Conservation (phyloP, 2,113 vertebrate species). For the Casuarius casuarius region DNA sequence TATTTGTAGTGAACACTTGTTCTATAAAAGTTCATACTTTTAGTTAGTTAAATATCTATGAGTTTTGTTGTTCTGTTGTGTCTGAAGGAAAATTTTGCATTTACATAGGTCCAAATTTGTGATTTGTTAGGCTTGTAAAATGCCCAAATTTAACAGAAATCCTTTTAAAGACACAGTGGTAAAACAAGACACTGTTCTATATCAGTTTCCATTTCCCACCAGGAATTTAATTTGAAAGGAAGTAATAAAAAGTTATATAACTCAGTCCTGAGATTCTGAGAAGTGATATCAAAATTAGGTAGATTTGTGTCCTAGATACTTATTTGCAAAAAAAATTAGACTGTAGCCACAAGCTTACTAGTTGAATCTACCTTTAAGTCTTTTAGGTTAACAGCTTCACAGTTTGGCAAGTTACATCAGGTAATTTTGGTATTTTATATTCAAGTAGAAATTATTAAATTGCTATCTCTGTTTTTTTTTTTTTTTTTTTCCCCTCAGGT, state of each 20-base stretch:
- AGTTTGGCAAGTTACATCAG: background rate
- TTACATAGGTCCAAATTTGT: background rate
- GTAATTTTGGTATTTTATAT: background rate
- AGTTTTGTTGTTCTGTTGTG: background rate
- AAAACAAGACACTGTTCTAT: background rate
- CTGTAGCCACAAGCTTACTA: background rate
- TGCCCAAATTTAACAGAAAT: background rate
- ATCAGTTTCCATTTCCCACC: background rate
- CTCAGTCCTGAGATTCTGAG: background rate
- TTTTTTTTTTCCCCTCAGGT: background rate
- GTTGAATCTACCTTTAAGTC: background rate
- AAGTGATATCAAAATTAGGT: background rate
- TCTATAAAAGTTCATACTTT: background rate
- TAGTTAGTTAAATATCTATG: background rate
- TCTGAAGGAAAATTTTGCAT: background rate
- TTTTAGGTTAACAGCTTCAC: background rate
- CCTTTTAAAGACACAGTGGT: background rate
- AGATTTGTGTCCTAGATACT: background rate
- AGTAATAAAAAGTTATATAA: background rate
- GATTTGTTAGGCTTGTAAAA: background rate
- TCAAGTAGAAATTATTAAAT: background rate
- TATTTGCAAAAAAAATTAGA: background rate
- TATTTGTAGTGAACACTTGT: background rate
- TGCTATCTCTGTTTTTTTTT: background rate
- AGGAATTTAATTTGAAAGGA: background rate